Conservation (phyloP, 2,113 vertebrate genomes). For the Vombatus ursinus region DNA sequence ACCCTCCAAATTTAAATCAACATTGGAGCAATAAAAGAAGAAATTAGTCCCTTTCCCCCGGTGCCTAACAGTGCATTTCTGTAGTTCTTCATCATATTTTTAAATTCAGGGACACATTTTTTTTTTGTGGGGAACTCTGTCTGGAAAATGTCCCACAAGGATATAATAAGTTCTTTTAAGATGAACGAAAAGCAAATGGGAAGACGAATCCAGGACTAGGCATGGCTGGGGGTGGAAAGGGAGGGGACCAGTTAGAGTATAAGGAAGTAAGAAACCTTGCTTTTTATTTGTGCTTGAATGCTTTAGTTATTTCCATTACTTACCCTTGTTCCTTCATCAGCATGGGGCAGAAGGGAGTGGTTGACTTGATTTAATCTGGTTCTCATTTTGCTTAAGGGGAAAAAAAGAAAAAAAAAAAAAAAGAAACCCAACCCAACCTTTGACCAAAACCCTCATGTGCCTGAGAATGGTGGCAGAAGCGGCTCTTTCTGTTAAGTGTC, state of each 20-base stretch:
- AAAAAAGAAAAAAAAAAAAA: neutral
- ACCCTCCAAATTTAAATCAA: neutral
- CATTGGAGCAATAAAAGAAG: neutral
- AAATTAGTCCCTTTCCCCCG: neutral
- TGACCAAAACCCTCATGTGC: neutral
- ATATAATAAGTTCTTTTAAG: neutral
- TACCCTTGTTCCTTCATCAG: slow-evolving; percentile 8
- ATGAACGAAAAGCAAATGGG: slow-evolving; percentile 19
- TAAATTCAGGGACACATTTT: neutral
- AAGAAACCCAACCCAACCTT: neutral
- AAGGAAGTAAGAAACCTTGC: neutral
- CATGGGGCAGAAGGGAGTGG: neutral
- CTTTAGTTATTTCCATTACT: neutral
- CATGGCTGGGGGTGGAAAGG: neutral
- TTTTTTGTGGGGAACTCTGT: neutral
- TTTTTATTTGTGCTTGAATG: slow-evolving; percentile 7
- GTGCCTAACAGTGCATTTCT: neutral
- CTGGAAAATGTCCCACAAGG: neutral
- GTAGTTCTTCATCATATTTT: neutral
- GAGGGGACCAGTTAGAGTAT: neutral
- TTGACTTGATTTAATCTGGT: neutral
- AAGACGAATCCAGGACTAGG: neutral
- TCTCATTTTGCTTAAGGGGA: neutral
- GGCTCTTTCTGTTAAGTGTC: neutral
- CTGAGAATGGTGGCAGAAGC: neutral